Evolutionary conservation across 2,888 invertebrate species (phyloP), one percentile per base, ranked within the genome.

Genomic region (Eucera pruinosa): DNA sequence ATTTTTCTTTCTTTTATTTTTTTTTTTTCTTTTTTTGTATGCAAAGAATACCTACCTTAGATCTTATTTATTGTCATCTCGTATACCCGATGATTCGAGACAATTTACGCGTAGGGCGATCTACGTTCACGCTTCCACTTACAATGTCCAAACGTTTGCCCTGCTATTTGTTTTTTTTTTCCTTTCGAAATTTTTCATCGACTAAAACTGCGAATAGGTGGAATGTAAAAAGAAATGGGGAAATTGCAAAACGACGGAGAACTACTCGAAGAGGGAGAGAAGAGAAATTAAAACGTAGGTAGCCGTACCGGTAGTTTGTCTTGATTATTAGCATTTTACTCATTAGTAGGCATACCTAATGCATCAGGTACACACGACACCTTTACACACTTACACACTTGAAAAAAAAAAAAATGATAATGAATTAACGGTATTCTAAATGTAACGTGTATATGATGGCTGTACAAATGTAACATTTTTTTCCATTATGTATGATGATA

Each of bases 381-480:
- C 41, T 74, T 68, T 72, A 57, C 80, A 86, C 71, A 83, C 69
- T 73, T 77, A 71, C 74, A 73, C 66, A 57, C 36, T 62, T 20
- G 48, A 62, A 20, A 23, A 70, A 72, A 80, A 81, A 83, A 87
- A 86, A 86, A 88, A 88, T 88, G 87, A 87, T 90, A 90, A 90
- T 88, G 86, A 88, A 89, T 90, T 88, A 89, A 90, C 85, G 87
- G 88, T 91, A 91, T 90, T 90, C 89, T 90, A 91, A 90, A 90
- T 91, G 91, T 91, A 92, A 91, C 90, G 89, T 93, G 92, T 93
- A 93, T 93, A 92, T 93, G 91, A 91, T 91, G 92, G 92, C 92
- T 93, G 92, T 93, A 93, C 93, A 93, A 93, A 93, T 93, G 93
- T 93, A 93, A 93, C 92, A 92, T 92, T 93, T 92, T 92, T 91